Evolutionary conservation across 2,797 vertebrate species (phyloP).

Genomic region (Semotilus atromaculatus): DNA sequence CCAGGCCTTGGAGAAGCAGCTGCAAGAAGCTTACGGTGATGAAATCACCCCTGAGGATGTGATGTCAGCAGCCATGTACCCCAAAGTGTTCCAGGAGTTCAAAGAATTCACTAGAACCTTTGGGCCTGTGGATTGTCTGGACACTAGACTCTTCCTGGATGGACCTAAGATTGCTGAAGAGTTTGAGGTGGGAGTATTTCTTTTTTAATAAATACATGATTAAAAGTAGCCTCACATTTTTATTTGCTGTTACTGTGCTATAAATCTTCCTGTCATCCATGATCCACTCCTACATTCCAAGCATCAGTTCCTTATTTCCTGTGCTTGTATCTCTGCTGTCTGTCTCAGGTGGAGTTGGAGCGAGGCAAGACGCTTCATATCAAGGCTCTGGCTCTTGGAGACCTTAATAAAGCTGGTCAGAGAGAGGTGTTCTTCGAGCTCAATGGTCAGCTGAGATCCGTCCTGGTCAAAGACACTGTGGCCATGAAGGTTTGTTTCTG

Average conservation of each 20-base stretch:
- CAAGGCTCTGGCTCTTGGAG: conserved; percentile 92
- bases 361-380: conserved; percentile 93
- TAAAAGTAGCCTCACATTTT: not conserved
- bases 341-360: conserved; percentile 89
- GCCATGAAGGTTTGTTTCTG: conserved; percentile 89
- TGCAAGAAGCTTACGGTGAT: conserved; percentile 77
- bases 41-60: conserved; percentile 90
- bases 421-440: conserved; percentile 97
- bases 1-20: conserved; percentile 77
- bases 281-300: conserved; percentile 3
- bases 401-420: conserved; percentile 91
- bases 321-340: conserved; percentile 12
- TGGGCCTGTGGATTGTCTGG: conserved; percentile 90
- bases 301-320: conserved; percentile 6
- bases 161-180: conserved; percentile 93
- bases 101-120: conserved; percentile 87
- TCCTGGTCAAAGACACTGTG: conserved; percentile 90
- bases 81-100: conserved; percentile 90
- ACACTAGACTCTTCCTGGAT: conserved; percentile 91
- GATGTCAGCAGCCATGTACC: conserved; percentile 93
- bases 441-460: conserved; percentile 91
- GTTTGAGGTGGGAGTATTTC: conserved; percentile 82
- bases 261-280: conserved; percentile 40
- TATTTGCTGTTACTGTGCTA: conserved; percentile 22
- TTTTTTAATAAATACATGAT: conserved; percentile 15